phyloP scores from a whole-genome alignment of 2,797 vertebrate species.

The Bryconaethiops microstoma region DNA sequence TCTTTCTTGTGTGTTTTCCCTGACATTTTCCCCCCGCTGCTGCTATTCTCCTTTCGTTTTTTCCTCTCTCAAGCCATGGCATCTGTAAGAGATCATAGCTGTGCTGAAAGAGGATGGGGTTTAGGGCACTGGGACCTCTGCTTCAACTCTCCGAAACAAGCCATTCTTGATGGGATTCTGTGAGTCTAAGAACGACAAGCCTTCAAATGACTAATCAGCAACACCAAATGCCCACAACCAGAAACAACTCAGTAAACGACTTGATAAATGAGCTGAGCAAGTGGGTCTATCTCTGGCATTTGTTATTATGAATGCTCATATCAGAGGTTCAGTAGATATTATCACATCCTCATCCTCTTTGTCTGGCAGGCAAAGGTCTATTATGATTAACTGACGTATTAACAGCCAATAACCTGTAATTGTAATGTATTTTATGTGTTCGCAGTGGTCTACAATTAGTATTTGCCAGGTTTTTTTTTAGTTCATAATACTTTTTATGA shows the following conservation, averaged over 20 bases:
- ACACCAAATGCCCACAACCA: not conserved
- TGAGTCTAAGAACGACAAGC: not conserved
- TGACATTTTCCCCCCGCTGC: constrained; percentile 25
- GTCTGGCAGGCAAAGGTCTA: not conserved
- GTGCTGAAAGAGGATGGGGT: constrained; percentile 43
- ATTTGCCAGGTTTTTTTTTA: not conserved
- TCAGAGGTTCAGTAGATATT: not conserved
- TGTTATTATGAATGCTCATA: not conserved
- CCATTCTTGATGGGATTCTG: not conserved
- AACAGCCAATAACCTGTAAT: not conserved
- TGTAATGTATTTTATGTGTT: not conserved
- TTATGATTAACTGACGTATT: not conserved
- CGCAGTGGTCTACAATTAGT: not conserved
- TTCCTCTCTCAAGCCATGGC: constrained; percentile 42
- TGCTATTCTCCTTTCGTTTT: constrained; percentile 37
- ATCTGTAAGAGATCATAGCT: constrained; percentile 56
- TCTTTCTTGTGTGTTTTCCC: constrained; percentile 48
- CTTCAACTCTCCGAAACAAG: constrained; percentile 26
- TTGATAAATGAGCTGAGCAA: not conserved
- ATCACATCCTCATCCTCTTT: not conserved
- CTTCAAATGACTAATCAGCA: not conserved
- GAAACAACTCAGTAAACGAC: not conserved
- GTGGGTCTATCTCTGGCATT: not conserved
- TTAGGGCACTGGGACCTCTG: constrained; percentile 35
- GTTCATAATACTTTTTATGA: not conserved